Conservation (phyloP, 2,113 vertebrate species). For the Tachysurus vachellii region DNA sequence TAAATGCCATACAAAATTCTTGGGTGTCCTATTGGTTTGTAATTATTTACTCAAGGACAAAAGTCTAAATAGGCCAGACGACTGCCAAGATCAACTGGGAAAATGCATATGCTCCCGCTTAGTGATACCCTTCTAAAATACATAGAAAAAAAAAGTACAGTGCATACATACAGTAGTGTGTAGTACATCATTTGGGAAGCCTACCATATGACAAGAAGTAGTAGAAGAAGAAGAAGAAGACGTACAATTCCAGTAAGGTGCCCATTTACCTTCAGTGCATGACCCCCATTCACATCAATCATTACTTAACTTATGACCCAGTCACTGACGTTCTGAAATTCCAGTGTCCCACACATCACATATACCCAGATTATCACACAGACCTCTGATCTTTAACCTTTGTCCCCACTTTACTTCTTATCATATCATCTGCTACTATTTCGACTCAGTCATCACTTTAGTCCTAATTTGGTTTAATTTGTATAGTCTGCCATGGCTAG, state of each 20-base stretch:
- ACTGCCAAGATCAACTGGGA: neutral
- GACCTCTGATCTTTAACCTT: conserved; percentile 36
- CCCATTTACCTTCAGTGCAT: neutral
- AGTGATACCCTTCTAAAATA: too few relatives aligned
- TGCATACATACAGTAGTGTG: neutral
- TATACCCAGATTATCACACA: neutral
- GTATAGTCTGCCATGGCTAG: conserved; percentile 12
- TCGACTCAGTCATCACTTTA: conserved; percentile 35
- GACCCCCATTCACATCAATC: neutral
- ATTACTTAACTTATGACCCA: neutral
- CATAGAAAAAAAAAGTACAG: too few relatives aligned
- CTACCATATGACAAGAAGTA: neutral
- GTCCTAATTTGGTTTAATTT: conserved; percentile 11
- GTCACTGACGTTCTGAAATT: neutral
- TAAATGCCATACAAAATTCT: neutral
- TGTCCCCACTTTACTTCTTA: neutral
- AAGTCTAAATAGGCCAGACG: neutral
- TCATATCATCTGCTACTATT: conserved; percentile 42
- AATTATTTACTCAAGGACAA: neutral
- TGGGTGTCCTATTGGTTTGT: neutral
- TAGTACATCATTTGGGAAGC: neutral
- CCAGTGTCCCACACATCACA: neutral
- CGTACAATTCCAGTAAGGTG: neutral
- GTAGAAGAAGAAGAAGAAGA: neutral
- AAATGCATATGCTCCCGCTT: too few relatives aligned